Conservation (phyloP, 2,888 invertebrate genomes). For the Entomobrya multifasciata region DNA sequence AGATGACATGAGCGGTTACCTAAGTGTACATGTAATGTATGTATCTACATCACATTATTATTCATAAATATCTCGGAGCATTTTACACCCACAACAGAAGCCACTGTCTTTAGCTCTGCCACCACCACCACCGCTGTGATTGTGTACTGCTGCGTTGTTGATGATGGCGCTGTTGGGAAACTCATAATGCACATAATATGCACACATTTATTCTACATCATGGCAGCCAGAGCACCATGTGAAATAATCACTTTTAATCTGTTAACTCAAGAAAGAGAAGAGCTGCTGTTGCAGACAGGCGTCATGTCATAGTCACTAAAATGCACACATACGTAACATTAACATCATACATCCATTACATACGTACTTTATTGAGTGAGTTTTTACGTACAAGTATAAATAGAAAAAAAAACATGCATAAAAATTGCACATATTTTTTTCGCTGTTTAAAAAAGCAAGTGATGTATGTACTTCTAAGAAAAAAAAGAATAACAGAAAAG, state of each 20-base stretch:
- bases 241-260: background rate
- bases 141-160: no score
- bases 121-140: no score
- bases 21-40: no score
- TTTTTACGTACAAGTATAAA: background rate
- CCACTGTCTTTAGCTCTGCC: background rate
- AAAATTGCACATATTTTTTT: conserved; percentile 1
- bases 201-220: background rate
- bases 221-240: background rate
- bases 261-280: background rate
- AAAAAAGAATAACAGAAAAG: background rate
- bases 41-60: no score
- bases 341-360: background rate
- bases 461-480: background rate
- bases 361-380: background rate
- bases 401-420: conserved; percentile 4
- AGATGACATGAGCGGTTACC: conserved; percentile 4
- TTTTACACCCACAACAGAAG: background rate
- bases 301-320: background rate
- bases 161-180: no score
- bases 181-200: no score
- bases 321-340: no score
- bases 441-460: background rate
- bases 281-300: background rate
- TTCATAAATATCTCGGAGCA: no score